Base-by-base conservation (phyloP, 2,797 vertebrate species). In the Aythya fuligula region DNA sequence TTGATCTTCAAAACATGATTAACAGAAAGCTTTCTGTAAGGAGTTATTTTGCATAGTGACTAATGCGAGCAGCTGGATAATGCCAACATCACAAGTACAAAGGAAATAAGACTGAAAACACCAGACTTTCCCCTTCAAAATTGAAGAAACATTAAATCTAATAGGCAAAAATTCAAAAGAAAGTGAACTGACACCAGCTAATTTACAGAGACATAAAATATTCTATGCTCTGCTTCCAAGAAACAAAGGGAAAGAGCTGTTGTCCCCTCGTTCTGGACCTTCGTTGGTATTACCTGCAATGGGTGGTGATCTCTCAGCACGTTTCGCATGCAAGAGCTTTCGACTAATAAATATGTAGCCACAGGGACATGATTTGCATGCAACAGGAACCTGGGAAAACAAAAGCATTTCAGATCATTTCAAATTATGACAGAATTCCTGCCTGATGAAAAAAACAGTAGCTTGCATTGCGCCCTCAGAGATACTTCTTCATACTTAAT, bases 271-370 rank as follows among this genome's bases (percentile, higher is more conserved):
- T 72, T 21, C 64, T 28, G 32, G n/a, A 12, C 0, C 41, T 49
- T 34, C 17, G 4, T 22, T 39, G 49, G 64, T 0, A n/a, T 97
- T 99, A 99, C 99, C 99, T 98, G 99, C 97, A 90, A 98, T 98
- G 82, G 98, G 98, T 57, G 98, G 97, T 15, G 98, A 98, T 87
- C 98, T 98, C 94, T 99, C 99, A 32, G 98, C 98, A 89, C 99
- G 98, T 96, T 98, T 99, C 67, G 99, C 99, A 91, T 99, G 99
- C 69, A 99, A 97, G 75, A 99, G 99, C 94, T 99, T 99, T 96
- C 99, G 98, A 97, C 99, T 99, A 92, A 99, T 99, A 97, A 99
- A 99, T 96, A 99, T 98, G 84, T 98, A 99, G 87, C 99, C 99
- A 97, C 99, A 99, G 16, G 99, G 98, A 95, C 99, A 99, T 12